These are phyloP conservation scores for Sarcophaga variegata DNA, from an alignment of 2,888 invertebrate genomes.

Conservation along the genomic window DNA sequence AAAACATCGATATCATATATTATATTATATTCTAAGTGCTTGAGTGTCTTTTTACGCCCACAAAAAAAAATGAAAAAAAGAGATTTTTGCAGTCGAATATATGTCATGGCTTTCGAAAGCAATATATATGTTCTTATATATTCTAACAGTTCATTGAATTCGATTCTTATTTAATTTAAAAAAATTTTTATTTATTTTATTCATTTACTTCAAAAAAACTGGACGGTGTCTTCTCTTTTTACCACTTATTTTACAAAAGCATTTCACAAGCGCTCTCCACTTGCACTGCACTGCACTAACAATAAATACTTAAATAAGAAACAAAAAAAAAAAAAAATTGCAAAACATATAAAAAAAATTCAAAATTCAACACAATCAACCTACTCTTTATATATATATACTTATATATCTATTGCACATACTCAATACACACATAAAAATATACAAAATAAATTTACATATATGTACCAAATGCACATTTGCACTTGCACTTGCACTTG, in stretches of 20 bases:
- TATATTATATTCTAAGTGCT: constrained; percentile 37
- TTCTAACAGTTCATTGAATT: constrained; percentile 43
- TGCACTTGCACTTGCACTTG: not conserved
- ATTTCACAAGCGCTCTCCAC: constrained; percentile 55
- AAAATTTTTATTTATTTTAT: not conserved
- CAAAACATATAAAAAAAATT: constrained; percentile 6
- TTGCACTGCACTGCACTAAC: constrained; percentile 60
- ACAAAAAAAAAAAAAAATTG: not conserved
- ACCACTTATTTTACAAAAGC: constrained; percentile 46
- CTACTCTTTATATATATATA: no score
- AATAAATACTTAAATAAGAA: constrained; percentile 29
- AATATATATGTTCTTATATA: constrained; percentile 20
- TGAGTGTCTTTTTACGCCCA: constrained; percentile 30
- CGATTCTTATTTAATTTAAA: not conserved
- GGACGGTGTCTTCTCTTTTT: constrained; percentile 47
- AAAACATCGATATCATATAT: constrained; percentile 51
- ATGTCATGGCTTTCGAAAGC: constrained; percentile 35
- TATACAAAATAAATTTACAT: constrained; percentile 28
- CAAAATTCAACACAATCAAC: constrained; percentile 16
- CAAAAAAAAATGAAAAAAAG: constrained; percentile 30
- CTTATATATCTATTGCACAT: constrained; percentile 31
- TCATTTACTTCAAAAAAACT: constrained; percentile 34
- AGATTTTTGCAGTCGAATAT: constrained; percentile 17
- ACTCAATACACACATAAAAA: constrained; percentile 32
- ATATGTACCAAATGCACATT: constrained; percentile 19